These are phyloP conservation scores for Lutjanus campechanus DNA, from an alignment of 2,797 vertebrate species.

Conservation along the genomic window DNA sequence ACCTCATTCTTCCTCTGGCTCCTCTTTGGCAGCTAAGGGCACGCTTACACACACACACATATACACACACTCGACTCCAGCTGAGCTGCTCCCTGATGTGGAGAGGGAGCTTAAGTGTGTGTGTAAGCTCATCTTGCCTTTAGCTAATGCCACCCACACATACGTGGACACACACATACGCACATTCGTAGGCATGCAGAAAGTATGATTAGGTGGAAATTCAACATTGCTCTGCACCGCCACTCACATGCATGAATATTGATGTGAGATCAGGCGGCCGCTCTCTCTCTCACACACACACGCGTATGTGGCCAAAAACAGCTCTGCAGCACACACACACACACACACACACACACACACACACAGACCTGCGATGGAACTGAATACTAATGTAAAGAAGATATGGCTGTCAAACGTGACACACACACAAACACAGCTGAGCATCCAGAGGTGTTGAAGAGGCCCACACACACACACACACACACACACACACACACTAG, in stretches of 20 bases:
- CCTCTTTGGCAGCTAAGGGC: slow-evolving; percentile 28
- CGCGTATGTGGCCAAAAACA: slow-evolving; percentile 16
- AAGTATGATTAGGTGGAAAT: slow-evolving; percentile 41
- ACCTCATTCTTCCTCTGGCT: slow-evolving; percentile 44
- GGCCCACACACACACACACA: slow-evolving; percentile 14
- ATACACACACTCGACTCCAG: slow-evolving; percentile 18
- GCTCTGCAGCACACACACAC: slow-evolving; percentile 7
- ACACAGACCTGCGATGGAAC: slow-evolving; percentile 2
- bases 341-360: slow-evolving; percentile 16
- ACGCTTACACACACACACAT: slow-evolving; percentile 27
- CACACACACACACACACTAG: slow-evolving; percentile 3
- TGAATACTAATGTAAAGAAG: slow-evolving; percentile 51
- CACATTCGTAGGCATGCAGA: neutral
- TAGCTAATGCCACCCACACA: slow-evolving; percentile 27
- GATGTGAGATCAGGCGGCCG: slow-evolving; percentile 1
- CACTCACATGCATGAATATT: slow-evolving; percentile 41
- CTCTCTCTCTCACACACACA: slow-evolving; percentile 8
- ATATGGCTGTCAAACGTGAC: slow-evolving; percentile 33
- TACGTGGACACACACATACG: slow-evolving; percentile 1
- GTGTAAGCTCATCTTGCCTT: slow-evolving; percentile 35
- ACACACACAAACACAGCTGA: slow-evolving; percentile 22
- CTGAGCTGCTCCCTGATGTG: slow-evolving; percentile 42
- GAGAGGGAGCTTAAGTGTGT: slow-evolving; percentile 38
- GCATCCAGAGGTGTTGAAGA: slow-evolving; percentile 20
- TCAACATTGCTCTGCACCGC: slow-evolving; percentile 7